Base-by-base conservation (phyloP, 2,888 invertebrate genomes). In the Mesorhabditis belari region DNA sequence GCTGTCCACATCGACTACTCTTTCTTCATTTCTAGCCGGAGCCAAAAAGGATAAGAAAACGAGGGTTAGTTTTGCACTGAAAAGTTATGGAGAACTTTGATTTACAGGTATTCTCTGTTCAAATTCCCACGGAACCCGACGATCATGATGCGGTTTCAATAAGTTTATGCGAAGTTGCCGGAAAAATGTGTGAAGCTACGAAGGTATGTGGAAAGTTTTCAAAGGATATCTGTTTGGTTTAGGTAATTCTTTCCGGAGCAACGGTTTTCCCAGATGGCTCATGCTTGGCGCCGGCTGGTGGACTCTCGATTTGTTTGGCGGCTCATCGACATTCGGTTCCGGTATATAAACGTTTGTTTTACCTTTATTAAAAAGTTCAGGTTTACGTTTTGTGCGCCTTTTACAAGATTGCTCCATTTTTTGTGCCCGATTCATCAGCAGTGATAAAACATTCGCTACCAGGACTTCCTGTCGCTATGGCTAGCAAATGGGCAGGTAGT, bases 191-290 rank as follows among this genome's bases (percentile, higher is more conserved):
- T 21, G 66, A 69, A 51, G 64, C 64, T 9, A 63, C 71, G 35
- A 71, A 69, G 62, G 64, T 62, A 21, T 6, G 44, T 17, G n/a
- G n/a, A 17, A 35, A n/a, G 24, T 44, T 56, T 3, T 27, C 17
- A 9, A 29, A 27, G n/a, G 17, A 9, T 35, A 5, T 3, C 23
- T 55, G 17, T 21, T n/a, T 26, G 29, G 54, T 58, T 28, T 64
- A 74, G 57, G 76, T 77, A 17, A 70, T 77, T 12, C 62, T 77
- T 1, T 65, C 73, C 5, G 69, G 73, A 4, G 65, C 67, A 0
- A 72, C 75, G 9, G 71, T 77, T 17, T 71, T 77, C 53, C 76
- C 75, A 4, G 77, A 77, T 61, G 77, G 77, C 3, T 70, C 70
- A 2, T 74, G 74, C 60, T 63, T 77, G 3, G 67, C 72, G 25